These are phyloP conservation scores for Drosophila parthenogenetica DNA, from an alignment of 2,888 invertebrate genomes.

Conservation along the genomic window DNA sequence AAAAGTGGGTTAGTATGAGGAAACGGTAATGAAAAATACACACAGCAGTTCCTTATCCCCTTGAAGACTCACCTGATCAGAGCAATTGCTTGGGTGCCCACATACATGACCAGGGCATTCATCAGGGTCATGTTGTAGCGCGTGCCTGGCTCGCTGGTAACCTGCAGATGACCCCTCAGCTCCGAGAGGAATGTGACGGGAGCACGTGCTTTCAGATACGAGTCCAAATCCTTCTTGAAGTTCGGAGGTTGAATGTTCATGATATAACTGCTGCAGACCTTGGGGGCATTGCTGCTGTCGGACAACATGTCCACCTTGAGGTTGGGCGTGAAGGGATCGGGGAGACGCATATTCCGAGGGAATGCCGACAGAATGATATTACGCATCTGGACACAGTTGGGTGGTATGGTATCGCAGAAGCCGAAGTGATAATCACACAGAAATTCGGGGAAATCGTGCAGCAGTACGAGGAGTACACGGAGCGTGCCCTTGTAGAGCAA, in stretches of 20 bases:
- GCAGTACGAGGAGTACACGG: conserved; percentile 95
- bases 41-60: background rate
- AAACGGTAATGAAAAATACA: no score
- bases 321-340: conserved; percentile 99
- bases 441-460: conserved; percentile 99
- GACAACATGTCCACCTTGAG: conserved; percentile 95
- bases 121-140: conserved; percentile 98
- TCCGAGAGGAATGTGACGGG: conserved; percentile 98
- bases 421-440: conserved; percentile 99
- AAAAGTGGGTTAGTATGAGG: no score
- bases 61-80: conserved; percentile 87
- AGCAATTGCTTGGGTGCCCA: conserved; percentile 98
- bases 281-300: conserved; percentile 94
- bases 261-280: conserved; percentile 95
- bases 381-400: conserved; percentile 99
- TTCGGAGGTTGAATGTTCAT: conserved; percentile 93
- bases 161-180: conserved; percentile 94
- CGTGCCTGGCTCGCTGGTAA: conserved; percentile 94
- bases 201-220: conserved; percentile 96
- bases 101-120: conserved; percentile 98
- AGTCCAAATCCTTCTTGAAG: conserved; percentile 98
- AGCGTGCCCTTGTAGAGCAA: conserved; percentile 98
- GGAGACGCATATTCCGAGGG: conserved; percentile 98
- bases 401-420: conserved; percentile 99
- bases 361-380: conserved; percentile 99